phyloP scores from a whole-genome alignment of 2,797 vertebrate species.

The Pseudocheirus occidentalis region DNA sequence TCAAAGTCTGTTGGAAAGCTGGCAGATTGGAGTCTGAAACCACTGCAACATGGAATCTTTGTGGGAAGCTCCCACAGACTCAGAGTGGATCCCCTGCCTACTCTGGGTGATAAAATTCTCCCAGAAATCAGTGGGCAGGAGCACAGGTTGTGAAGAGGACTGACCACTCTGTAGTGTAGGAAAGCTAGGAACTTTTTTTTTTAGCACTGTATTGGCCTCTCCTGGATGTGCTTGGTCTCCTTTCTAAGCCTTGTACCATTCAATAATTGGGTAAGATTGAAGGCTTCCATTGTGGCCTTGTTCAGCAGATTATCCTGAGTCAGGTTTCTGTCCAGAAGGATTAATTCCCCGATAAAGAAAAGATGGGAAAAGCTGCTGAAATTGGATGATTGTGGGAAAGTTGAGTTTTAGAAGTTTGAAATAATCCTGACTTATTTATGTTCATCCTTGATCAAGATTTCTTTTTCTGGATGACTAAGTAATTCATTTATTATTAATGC shows the following conservation, averaged over 20 bases:
- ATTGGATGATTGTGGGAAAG: not conserved
- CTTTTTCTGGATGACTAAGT: not conserved
- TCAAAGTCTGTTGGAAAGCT: not conserved
- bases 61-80: not conserved
- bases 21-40: not conserved
- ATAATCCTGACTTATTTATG: not conserved
- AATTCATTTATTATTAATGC: not conserved
- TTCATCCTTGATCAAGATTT: not conserved
- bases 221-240: not conserved
- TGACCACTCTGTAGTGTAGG: not conserved
- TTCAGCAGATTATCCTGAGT: not conserved
- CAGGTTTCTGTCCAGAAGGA: not conserved
- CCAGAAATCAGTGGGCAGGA: not conserved
- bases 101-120: not conserved
- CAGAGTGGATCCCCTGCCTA: not conserved
- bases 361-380: not conserved
- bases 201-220: not conserved
- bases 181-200: not conserved
- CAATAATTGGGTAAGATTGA: not conserved
- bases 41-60: not conserved
- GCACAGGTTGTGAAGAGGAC: not conserved
- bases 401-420: not conserved
- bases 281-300: not conserved
- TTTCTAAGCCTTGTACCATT: not conserved
- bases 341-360: not conserved